Conservation (phyloP, 53 echinoderm and acorn worm species). For the Antedon mediterranea region DNA sequence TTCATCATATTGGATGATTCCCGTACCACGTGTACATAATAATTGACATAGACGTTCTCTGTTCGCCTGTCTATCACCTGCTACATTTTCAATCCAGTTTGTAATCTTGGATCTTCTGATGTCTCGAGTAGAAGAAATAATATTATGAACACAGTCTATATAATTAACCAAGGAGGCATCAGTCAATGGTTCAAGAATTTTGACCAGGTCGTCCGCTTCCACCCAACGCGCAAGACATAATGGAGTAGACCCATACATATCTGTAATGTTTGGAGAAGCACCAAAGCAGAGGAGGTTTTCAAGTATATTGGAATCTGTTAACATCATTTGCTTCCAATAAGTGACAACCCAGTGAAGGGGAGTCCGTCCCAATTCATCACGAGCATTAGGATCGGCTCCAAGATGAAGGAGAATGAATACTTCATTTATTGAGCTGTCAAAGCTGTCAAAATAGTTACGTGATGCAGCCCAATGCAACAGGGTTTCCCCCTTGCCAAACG, state of each 20-base stretch:
- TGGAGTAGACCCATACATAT: background rate
- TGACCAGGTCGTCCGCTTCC: background rate
- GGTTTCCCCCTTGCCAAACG: background rate
- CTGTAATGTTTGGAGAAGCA: background rate
- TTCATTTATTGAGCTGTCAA: background rate
- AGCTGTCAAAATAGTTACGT: background rate
- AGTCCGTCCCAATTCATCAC: background rate
- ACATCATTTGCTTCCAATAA: background rate
- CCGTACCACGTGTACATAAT: background rate
- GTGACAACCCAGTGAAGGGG: background rate
- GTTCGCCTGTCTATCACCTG: background rate
- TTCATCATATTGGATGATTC: background rate
- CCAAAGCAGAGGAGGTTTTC: background rate
- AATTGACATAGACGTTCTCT: background rate
- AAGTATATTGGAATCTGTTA: background rate
- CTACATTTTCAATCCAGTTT: background rate
- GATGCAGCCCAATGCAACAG: background rate
- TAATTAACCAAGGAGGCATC: background rate
- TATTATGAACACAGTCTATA: background rate
- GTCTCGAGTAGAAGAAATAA: background rate
- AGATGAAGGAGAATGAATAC: background rate
- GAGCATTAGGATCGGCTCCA: background rate
- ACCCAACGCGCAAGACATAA: background rate
- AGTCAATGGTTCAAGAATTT: background rate
- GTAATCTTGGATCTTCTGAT: background rate